Evolutionary conservation across 2,797 vertebrate species (phyloP), one percentile per base, ranked within the genome.

Genomic region (Vespertilio murinus): DNA sequence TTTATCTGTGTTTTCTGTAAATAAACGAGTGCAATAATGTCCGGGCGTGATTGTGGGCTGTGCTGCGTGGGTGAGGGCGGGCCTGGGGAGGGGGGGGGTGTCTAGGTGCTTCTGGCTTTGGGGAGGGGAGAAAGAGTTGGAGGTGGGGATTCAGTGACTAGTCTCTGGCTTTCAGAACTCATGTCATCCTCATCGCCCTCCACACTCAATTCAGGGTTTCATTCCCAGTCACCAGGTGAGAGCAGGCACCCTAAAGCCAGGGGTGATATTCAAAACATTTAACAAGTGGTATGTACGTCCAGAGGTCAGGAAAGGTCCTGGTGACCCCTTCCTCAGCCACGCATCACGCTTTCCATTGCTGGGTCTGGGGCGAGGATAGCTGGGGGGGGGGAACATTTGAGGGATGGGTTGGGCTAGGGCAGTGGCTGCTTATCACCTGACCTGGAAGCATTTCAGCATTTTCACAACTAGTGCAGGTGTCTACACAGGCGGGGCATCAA

Each of bases 1-100:
- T 98, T 98, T 98, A 97, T 97, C 96, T 98, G 98, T 98, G 98
- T 98, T 98, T 98, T 98, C 97, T 98, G 98, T 98, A 98, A 98
- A 98, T 98, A 98, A 98, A 98, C 97, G 91, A 96, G 98, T 97
- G 97, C 97, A 98, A 96, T 98, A 96, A 97, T 95, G 89, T 52
- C 81, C 95, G 94, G 52, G 40, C 40, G 56, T 97, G 90, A 80
- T 23, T 40, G 45, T 73, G 92, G 70, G 30, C 9, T 11, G 0
- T 64, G 80, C 23, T 17, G 56, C 35, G 25, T 1, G 23, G 61
- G 59, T 1, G 8, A 17, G 35, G 28, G 71, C 28, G 0, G 49
- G n/a, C 28, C 14, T 20, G 0, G 2, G 14, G 5, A 8, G 78
- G 42, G 9, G 0, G 3, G 18, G 5, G 12, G 85, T 33, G 23